Percentiles rank a stretch among this genome's conserved stretches.
phyloP scores from a whole-genome alignment of 2,888 invertebrate species.

The Salpingus planirostris region DNA sequence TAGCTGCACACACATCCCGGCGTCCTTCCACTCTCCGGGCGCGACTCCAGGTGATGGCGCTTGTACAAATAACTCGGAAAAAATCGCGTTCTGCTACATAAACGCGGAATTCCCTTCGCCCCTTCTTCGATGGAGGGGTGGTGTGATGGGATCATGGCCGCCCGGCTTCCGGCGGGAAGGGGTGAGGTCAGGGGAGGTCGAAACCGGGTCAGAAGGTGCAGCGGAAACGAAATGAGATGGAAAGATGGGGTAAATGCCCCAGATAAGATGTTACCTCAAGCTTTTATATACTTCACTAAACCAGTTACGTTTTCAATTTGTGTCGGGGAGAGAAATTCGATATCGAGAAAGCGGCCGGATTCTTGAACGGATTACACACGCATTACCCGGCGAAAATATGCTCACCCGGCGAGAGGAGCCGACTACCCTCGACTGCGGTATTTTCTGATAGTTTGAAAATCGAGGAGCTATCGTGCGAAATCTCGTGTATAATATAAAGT shows the following conservation, averaged over 20 bases:
- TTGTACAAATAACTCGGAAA: too few relatives aligned
- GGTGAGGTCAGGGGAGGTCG: constrained; percentile 12
- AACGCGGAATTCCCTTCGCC: too few relatives aligned
- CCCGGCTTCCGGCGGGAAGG: too few relatives aligned
- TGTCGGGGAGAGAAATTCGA: constrained; percentile 27
- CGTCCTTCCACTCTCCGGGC: too few relatives aligned
- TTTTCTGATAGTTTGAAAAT: too few relatives aligned
- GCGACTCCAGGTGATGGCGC: too few relatives aligned
- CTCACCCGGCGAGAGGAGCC: background rate
- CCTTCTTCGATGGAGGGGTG: too few relatives aligned
- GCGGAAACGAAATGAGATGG: constrained; percentile 27
- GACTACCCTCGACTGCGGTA: background rate
- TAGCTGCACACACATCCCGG: too few relatives aligned
- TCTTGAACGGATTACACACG: constrained; percentile 24
- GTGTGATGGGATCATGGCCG: too few relatives aligned
- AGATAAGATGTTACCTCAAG: constrained; percentile 31
- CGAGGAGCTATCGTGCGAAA: background rate
- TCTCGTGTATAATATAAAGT: background rate
- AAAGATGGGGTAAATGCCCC: constrained; percentile 26
- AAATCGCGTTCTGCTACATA: too few relatives aligned
- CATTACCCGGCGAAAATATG: constrained; percentile 1
- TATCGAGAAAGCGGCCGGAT: constrained; percentile 22
- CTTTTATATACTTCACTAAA: constrained; percentile 29
- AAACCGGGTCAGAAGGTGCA: constrained; percentile 23
- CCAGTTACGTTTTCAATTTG: constrained; percentile 33